Conservation (phyloP, 2,113 vertebrate species). For the Antechinus stuartii region DNA sequence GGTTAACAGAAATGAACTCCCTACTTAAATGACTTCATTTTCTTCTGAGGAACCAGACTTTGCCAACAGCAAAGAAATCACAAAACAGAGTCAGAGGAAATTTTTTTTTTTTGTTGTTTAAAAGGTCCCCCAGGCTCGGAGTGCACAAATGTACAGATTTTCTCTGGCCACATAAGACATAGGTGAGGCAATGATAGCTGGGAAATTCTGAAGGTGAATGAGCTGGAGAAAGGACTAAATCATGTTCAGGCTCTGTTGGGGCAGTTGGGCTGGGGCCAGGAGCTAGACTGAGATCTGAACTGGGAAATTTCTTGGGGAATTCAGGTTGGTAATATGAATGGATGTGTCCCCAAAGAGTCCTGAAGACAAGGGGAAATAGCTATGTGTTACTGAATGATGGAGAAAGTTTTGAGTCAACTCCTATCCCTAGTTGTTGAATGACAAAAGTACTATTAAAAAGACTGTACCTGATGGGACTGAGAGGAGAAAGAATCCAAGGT, state of each 20-base stretch:
- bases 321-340: not conserved
- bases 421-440: not conserved
- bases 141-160: constrained; percentile 41
- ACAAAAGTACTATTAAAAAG: not conserved
- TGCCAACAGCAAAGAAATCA: constrained; percentile 20
- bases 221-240: constrained; percentile 70
- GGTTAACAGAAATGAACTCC: not conserved
- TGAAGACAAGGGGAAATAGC: not conserved
- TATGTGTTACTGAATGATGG: not conserved
- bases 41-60: not conserved
- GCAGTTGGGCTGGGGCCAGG: not conserved
- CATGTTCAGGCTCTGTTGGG: constrained; percentile 44
- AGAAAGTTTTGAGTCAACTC: not conserved
- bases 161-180: constrained; percentile 61
- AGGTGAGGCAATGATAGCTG: constrained; percentile 78
- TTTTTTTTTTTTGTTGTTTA: constrained; percentile 67
- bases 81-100: constrained; percentile 43
- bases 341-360: not conserved
- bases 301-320: constrained; percentile 73
- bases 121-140: constrained; percentile 59
- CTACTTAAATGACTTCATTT: fast-evolving
- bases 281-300: constrained; percentile 31
- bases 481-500: constrained; percentile 17
- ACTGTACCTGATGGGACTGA: not conserved
- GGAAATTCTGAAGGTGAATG: constrained; percentile 77